phyloP scores from a whole-genome alignment of 2,113 vertebrate species.

The Oncorhynchus keta region DNA sequence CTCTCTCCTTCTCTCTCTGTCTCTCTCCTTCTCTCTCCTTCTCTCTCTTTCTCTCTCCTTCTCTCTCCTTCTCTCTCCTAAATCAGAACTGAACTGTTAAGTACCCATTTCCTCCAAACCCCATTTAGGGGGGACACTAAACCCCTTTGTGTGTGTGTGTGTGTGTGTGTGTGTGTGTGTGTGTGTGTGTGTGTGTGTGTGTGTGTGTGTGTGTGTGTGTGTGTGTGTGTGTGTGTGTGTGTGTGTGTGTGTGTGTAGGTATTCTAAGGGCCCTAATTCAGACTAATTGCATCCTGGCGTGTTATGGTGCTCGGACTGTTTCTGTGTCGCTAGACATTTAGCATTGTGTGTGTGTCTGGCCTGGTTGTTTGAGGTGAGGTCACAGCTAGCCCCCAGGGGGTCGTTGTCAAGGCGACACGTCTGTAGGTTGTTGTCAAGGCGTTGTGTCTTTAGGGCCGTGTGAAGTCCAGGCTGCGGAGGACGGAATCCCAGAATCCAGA shows the following conservation, averaged over 20 bases:
- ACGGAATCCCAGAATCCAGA: no score
- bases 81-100: slow-evolving; percentile 38
- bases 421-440: background rate
- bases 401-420: slow-evolving; percentile 5
- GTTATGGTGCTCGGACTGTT: slow-evolving; percentile 44
- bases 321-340: background rate
- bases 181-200: no score
- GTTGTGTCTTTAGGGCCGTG: no score
- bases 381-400: slow-evolving; percentile 51
- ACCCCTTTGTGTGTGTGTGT: slow-evolving; percentile 55
- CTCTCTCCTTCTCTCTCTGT: no score
- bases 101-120: slow-evolving; percentile 64
- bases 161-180: background rate
- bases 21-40: background rate
- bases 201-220: no score
- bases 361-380: slow-evolving; percentile 57
- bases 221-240: no score
- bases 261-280: slow-evolving; percentile 64
- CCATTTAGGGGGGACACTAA: slow-evolving; percentile 63
- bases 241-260: slow-evolving; percentile 33
- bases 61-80: background rate
- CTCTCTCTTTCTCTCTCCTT: background rate
- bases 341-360: slow-evolving; percentile 16
- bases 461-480: no score
- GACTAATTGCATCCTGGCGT: slow-evolving; percentile 63